phyloP scores from a whole-genome alignment of 1,140 invertebrate species.

The Penaeus japonicus region DNA sequence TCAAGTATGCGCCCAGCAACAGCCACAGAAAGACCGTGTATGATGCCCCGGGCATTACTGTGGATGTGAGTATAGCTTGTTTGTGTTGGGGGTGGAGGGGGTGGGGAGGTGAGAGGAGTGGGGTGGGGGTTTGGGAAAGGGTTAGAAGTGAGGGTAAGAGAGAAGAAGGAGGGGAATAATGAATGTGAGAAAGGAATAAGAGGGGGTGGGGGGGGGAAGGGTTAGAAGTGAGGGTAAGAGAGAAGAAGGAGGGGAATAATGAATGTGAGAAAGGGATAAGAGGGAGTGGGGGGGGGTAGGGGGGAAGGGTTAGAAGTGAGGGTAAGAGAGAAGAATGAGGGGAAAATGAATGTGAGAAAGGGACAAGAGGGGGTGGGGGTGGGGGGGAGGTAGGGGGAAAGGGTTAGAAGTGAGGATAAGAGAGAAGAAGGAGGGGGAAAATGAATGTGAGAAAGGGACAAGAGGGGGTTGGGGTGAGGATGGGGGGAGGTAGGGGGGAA shows the following conservation, averaged over 20 bases:
- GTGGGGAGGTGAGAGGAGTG: neutral
- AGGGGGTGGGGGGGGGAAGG: neutral
- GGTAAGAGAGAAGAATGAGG: too few relatives aligned
- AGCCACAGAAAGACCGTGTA: constrained; percentile 61
- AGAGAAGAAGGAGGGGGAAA: neutral
- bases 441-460: neutral
- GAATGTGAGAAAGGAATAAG: neutral
- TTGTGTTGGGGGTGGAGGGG: neutral
- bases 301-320: too few relatives aligned
- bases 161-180: neutral
- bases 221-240: too few relatives aligned
- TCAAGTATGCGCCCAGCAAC: constrained; percentile 68
- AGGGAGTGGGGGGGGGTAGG: too few relatives aligned
- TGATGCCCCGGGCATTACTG: constrained; percentile 61
- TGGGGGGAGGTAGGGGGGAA: too few relatives aligned
- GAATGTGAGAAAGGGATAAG: too few relatives aligned
- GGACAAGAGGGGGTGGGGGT: too few relatives aligned
- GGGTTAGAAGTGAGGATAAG: neutral
- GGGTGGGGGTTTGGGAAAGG: neutral
- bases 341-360: too few relatives aligned
- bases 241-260: too few relatives aligned
- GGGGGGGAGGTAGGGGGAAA: neutral
- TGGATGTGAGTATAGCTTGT: constrained; percentile 62
- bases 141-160: neutral
- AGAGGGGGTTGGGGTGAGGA: neutral